A percentile compares a stretch with the other conserved stretches of the same genome.
Conservation (phyloP, 64 coral and sea anemone species). For the Porites australiensis region DNA sequence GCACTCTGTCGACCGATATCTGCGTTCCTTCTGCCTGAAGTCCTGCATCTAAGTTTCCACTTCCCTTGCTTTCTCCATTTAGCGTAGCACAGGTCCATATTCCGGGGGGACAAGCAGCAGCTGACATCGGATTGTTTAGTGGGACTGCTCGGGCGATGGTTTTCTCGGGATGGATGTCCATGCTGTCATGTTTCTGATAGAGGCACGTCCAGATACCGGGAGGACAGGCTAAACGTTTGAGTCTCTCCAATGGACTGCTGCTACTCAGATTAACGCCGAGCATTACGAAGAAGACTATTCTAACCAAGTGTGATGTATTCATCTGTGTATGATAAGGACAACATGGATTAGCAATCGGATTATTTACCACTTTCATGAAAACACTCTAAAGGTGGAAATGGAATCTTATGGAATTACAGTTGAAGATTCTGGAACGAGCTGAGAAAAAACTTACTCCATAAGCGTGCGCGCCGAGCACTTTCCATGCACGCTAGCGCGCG, state of each 20-base stretch:
- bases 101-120: background rate
- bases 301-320: background rate
- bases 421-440: too few relatives aligned
- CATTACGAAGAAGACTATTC: conserved; percentile 1
- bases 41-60: background rate
- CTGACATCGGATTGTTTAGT: background rate
- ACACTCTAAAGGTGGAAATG: too few relatives aligned
- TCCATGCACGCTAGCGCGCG: too few relatives aligned
- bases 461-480: too few relatives aligned
- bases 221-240: conserved; percentile 2
- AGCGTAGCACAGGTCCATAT: background rate
- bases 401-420: too few relatives aligned
- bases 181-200: background rate
- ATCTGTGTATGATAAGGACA: conserved; percentile 1
- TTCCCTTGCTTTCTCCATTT: background rate
- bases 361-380: too few relatives aligned
- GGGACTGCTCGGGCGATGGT: background rate
- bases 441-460: too few relatives aligned
- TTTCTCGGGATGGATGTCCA: background rate
- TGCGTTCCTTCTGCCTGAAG: background rate
- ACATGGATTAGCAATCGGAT: background rate
- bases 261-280: background rate
- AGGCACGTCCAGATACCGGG: background rate
- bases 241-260: conserved; percentile 12
- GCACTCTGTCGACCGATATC: background rate